phyloP scores from a whole-genome alignment of 1,140 invertebrate genomes.

The Heliothis virescens region DNA sequence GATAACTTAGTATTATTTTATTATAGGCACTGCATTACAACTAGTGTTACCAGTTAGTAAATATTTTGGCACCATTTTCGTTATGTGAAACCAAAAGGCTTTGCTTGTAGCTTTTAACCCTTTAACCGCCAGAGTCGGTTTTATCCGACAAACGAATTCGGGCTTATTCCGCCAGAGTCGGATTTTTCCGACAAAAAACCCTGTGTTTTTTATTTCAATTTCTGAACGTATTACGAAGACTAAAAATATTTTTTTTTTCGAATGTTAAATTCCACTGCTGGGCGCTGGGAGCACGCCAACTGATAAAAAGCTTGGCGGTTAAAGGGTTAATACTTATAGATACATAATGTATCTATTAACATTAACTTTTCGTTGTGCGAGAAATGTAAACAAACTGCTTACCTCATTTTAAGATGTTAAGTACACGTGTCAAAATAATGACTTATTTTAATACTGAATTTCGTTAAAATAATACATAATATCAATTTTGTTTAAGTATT shows the following conservation, averaged over 20 bases:
- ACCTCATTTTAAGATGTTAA: not conserved
- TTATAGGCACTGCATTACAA: slow-evolving; percentile 44
- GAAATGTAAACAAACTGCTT: not conserved
- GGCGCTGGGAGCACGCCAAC: too few relatives aligned
- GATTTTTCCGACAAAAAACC: too few relatives aligned
- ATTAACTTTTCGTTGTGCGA: slow-evolving; percentile 7
- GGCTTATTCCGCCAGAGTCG: too few relatives aligned
- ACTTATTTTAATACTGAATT: slow-evolving; percentile 26
- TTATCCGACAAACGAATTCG: too few relatives aligned
- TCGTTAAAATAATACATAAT: not conserved
- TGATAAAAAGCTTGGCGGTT: too few relatives aligned
- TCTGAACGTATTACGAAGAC: too few relatives aligned
- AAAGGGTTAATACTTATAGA: slow-evolving; percentile 6
- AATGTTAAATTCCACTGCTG: too few relatives aligned
- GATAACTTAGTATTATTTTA: slow-evolving; percentile 24
- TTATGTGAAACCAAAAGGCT: slow-evolving; percentile 38
- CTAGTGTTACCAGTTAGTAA: slow-evolving; percentile 42
- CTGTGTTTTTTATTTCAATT: too few relatives aligned
- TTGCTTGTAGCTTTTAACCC: slow-evolving; percentile 42
- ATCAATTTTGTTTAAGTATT: not conserved
- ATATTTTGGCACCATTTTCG: slow-evolving; percentile 48
- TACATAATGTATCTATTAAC: not conserved
- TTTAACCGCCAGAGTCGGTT: too few relatives aligned
- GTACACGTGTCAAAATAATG: not conserved
- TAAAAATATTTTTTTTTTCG: too few relatives aligned